Evolutionary conservation across 2,888 invertebrate genomes (phyloP).

Genomic region (Eupithecia pulchellata): DNA sequence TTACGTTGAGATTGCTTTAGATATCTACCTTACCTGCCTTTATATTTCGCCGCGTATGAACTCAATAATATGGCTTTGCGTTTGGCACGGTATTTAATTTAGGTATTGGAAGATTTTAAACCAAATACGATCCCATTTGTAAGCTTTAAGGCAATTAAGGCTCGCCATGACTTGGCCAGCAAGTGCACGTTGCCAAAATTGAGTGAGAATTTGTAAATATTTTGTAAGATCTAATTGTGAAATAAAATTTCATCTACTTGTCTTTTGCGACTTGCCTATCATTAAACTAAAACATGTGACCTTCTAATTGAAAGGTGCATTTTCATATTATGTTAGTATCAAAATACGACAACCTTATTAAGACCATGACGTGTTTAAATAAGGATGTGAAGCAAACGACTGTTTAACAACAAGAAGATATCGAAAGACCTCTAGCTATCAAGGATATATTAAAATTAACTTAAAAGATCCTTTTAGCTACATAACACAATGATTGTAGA

Average conservation of each 20-base stretch:
- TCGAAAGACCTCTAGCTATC: not conserved
- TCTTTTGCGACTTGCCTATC: not conserved
- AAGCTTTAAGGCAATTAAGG: not conserved
- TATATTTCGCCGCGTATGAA: not conserved
- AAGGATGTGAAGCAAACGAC: conserved; percentile 13
- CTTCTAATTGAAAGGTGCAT: conserved; percentile 4
- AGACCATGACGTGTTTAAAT: not conserved
- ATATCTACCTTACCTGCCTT: not conserved
- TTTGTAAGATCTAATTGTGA: not conserved
- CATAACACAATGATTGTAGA: not conserved
- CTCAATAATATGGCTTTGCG: not conserved
- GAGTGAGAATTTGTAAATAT: too few relatives aligned
- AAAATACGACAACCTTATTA: not conserved
- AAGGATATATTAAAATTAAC: not conserved
- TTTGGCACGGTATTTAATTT: not conserved
- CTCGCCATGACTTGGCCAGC: not conserved
- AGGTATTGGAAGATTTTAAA: not conserved
- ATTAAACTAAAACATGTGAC: not conserved
- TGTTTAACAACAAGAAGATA: conserved; percentile 18
- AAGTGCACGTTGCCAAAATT: too few relatives aligned
- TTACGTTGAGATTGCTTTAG: not conserved
- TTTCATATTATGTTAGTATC: not conserved
- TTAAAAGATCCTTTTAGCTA: not conserved
- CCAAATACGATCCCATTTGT: not conserved
- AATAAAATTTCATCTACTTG: too few relatives aligned